Conservation (phyloP, 1,140 invertebrate species). For the Lepidurus packardi region DNA sequence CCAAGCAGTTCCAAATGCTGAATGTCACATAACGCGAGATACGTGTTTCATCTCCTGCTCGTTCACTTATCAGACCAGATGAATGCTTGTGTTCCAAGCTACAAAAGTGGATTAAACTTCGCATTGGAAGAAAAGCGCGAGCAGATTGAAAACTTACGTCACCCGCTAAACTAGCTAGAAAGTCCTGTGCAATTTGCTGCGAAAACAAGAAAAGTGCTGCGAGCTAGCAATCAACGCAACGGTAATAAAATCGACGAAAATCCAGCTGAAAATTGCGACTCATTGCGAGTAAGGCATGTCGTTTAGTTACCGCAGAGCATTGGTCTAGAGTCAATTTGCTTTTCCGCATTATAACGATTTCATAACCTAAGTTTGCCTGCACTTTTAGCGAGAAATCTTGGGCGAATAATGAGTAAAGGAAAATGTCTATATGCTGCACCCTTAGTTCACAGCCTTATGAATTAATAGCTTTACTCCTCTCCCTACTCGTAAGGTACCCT, state of each 20-base stretch:
- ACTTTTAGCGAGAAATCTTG: not conserved
- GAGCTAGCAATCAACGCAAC: not conserved
- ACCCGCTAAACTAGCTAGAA: not conserved
- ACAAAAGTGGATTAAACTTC: not conserved
- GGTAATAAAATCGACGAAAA: not conserved
- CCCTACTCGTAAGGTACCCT: conserved; percentile 13
- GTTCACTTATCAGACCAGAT: not conserved
- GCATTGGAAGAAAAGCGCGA: not conserved
- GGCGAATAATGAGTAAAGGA: not conserved
- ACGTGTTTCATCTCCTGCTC: not conserved
- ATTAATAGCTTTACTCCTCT: not conserved
- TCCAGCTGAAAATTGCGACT: not conserved
- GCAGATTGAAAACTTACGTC: conserved; percentile 8
- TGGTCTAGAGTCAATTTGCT: not conserved
- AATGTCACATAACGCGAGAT: not conserved
- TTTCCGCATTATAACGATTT: too few species aligned
- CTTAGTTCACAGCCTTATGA: conserved; percentile 1
- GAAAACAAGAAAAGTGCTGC: not conserved
- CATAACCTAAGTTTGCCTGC: not conserved
- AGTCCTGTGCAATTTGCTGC: not conserved
- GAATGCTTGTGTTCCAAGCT: not conserved
- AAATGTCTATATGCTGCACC: not conserved
- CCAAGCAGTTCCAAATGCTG: conserved; percentile 1
- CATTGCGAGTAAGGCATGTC: not conserved
- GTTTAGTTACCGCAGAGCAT: not conserved